Evolutionary conservation across 2,113 vertebrate species (phyloP).

Genomic region (Pristiophorus japonicus): DNA sequence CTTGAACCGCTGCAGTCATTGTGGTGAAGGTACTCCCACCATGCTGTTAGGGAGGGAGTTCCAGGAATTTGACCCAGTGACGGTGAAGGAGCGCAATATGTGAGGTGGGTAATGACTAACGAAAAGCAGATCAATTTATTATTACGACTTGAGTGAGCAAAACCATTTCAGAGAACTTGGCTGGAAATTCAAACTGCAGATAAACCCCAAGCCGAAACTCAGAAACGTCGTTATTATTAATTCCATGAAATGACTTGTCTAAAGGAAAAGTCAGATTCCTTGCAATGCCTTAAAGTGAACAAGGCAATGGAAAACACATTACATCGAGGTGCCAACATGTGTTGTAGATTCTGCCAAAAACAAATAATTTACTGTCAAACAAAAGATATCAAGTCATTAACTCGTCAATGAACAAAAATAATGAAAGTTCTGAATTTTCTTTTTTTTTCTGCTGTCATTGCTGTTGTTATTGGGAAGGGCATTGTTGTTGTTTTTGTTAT

Average conservation of each 20-base stretch:
- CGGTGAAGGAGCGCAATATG: too few species aligned
- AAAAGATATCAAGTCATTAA: too few species aligned
- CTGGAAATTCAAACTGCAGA: neutral
- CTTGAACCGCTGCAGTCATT: too few species aligned
- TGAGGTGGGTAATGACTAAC: neutral
- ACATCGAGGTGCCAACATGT: neutral
- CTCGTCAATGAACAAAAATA: too few species aligned
- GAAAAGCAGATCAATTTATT: constrained; percentile 5
- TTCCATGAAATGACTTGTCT: neutral
- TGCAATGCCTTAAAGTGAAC: neutral
- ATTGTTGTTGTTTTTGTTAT: too few species aligned
- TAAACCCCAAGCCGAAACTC: neutral
- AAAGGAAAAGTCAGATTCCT: neutral
- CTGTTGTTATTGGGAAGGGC: too few species aligned
- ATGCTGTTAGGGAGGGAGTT: too few species aligned
- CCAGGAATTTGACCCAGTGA: too few species aligned
- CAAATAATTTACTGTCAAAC: neutral
- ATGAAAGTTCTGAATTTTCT: too few species aligned
- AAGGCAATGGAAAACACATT: neutral
- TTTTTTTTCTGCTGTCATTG: too few species aligned
- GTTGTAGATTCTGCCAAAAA: neutral
- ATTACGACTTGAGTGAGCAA: neutral
- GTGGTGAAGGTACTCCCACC: too few species aligned
- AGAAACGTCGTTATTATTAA: neutral
- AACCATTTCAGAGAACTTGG: neutral